Base-by-base conservation (phyloP, 1,140 invertebrate genomes). In the Aculops lycopersici region DNA sequence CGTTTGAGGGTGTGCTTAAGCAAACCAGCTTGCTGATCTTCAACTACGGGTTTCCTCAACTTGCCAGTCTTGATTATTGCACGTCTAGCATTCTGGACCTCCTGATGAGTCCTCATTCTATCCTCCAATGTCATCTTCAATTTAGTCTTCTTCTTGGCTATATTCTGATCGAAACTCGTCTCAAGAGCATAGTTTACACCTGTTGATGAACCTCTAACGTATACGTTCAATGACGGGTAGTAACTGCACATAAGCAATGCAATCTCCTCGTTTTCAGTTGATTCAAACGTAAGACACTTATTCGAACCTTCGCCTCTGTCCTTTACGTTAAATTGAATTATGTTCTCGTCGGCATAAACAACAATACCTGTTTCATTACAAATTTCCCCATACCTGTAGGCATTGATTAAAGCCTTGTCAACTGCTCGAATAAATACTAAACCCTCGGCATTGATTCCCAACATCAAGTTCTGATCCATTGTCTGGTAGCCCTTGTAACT, bases 281-380 rank as follows among this genome's bases (percentile, higher is more conserved):
- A 83, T 55, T 88, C 81, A 52, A 90, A 83, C 14, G 88, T 80
- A 4, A 55, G 83, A 84, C 79, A 86, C 49, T 78, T 77, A 60
- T 70, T 72, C 36, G 64, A 64, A 49, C 65, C 70, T 41, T 63
- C 66, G 35, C 56, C 63, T 46, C 64, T 64, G 44, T 65, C 66
- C 24, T 69, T 58, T 40, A 69, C 47, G 44, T 65, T 67, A 42
- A 90, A 67, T 1, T 81, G 88, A 19, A 90, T 70, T 45, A 86
- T 80, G 50, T 74, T 75, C 54, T 90, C 81, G 45, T 53, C 78
- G 1, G 79, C 76, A 53, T 88, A 80, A 41, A 90, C 58, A 52
- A 78, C 69, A 46, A 90, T 73, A 19, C 55, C 52, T 44, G 50
- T 48, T 35, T n/a, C n/a, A n/a, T n/a, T n/a, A n/a, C n/a, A n/a